A percentile compares a stretch with the other conserved stretches of the same genome.
Evolutionary conservation across 37 sponge, comb jelly and placozoan species (phyloP).

Genomic region (Agelas oroides): DNA sequence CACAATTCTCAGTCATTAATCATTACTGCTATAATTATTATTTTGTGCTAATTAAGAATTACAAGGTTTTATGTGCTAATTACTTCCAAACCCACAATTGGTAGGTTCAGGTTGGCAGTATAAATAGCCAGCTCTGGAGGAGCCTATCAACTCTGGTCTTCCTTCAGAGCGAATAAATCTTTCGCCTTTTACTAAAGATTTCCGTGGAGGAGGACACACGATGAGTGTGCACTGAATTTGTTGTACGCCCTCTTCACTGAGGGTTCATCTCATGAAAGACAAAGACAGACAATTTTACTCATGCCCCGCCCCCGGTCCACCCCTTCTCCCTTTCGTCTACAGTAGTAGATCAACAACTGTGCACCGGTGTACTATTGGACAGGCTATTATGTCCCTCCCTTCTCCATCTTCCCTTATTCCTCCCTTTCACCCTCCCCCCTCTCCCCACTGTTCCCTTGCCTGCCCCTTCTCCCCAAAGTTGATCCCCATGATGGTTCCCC

Average conservation of each 20-base stretch:
- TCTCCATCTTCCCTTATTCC: too few species aligned
- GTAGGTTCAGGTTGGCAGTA: too few species aligned
- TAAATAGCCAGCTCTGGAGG: too few species aligned
- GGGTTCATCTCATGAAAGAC: conserved; percentile 12
- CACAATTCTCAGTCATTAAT: too few species aligned
- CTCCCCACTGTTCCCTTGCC: too few species aligned
- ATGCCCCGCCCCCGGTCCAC: not conserved
- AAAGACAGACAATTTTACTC: too few species aligned
- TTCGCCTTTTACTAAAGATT: conserved; percentile 97
- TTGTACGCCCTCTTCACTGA: conserved; percentile 37
- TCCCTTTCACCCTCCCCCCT: too few species aligned
- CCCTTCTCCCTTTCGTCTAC: not conserved
- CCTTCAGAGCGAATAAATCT: conserved; percentile 93
- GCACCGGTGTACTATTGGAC: too few species aligned
- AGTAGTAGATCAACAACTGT: too few species aligned
- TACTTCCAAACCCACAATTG: not conserved
- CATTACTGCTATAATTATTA: too few species aligned
- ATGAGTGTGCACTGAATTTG: conserved; percentile 76
- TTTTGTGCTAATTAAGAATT: too few species aligned
- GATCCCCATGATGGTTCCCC: conserved; percentile 57
- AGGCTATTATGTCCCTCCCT: too few species aligned
- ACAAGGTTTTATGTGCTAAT: not conserved
- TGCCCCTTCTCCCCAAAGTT: conserved; percentile 8
- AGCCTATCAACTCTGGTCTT: conserved; percentile 64
- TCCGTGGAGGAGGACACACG: conserved; percentile 88